A percentile compares a stretch with the other conserved stretches of the same genome.
phyloP scores from a whole-genome alignment of 2,888 invertebrate genomes.

The Polymixis flavicincta region DNA sequence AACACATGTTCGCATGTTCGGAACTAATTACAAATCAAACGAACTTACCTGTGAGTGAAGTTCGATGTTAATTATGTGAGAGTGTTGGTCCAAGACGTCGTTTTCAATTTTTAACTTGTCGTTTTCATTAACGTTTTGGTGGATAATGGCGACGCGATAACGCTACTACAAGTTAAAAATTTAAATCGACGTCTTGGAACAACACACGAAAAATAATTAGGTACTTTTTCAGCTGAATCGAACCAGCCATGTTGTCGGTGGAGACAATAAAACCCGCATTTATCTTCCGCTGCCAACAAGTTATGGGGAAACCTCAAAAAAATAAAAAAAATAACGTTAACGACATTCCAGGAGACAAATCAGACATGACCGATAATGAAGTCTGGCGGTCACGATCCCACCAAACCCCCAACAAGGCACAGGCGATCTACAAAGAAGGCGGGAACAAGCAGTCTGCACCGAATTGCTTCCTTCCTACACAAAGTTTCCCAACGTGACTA shows the following conservation, averaged over 20 bases:
- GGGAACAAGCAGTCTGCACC: conserved; percentile 58
- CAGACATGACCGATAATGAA: conserved; percentile 18
- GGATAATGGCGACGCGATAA: too few species aligned
- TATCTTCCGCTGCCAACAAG: not conserved
- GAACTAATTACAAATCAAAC: too few species aligned
- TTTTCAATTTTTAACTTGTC: too few species aligned
- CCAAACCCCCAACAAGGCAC: conserved; percentile 49
- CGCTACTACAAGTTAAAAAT: too few species aligned
- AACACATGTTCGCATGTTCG: not conserved
- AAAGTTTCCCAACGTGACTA: conserved; percentile 67
- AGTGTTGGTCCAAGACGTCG: too few species aligned
- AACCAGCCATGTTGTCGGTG: too few species aligned
- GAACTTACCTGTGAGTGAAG: too few species aligned
- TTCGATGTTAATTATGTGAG: too few species aligned
- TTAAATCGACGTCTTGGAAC: too few species aligned
- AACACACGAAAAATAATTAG: too few species aligned
- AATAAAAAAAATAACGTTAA: not conserved
- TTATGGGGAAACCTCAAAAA: not conserved
- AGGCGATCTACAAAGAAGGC: conserved; percentile 60
- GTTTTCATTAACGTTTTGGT: too few species aligned
- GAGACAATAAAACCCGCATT: not conserved
- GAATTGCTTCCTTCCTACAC: conserved; percentile 71
- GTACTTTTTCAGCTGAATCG: not conserved
- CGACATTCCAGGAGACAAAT: not conserved
- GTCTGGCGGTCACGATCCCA: conserved; percentile 38